These are phyloP conservation scores for Tiliqua scincoides DNA, from an alignment of 2,113 vertebrate species.

Conservation along the genomic window DNA sequence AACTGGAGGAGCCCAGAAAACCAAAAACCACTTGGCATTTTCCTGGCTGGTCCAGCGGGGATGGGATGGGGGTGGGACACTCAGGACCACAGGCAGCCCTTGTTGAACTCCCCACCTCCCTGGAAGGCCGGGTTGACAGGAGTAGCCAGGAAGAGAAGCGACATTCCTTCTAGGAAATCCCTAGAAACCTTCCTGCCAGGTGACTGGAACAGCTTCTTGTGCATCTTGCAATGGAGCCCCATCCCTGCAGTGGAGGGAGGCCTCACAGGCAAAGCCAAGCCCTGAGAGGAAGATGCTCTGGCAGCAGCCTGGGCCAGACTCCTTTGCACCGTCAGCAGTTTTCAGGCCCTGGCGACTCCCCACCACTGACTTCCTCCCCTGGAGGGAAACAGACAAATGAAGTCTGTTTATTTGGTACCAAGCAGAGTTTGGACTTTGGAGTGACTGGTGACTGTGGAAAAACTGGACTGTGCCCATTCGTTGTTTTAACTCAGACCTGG, in stretches of 20 bases:
- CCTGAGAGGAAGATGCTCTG: too few relatives aligned
- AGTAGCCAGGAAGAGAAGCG: accelerated
- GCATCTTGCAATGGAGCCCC: too few relatives aligned
- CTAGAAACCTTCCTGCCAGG: too few relatives aligned
- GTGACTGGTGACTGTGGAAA: accelerated
- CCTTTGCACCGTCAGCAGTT: neutral
- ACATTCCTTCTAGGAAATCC: neutral
- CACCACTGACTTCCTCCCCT: accelerated
- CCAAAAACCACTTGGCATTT: neutral
- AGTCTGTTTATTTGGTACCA: neutral
- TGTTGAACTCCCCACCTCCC: neutral
- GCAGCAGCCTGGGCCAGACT: neutral
- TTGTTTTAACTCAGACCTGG: neutral
- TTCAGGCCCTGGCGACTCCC: too few relatives aligned
- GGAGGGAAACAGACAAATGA: too few relatives aligned
- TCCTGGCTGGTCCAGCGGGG: neutral
- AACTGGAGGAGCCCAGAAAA: accelerated
- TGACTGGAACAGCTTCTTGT: neutral
- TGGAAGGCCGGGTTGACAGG: neutral
- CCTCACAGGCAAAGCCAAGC: too few relatives aligned
- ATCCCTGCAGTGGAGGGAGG: neutral
- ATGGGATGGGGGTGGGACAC: neutral
- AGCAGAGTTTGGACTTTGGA: neutral
- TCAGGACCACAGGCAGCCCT: neutral
- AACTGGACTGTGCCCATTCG: neutral